phyloP scores from a whole-genome alignment of 2,888 invertebrate genomes.

The Chalcosyrphus nemorum region DNA sequence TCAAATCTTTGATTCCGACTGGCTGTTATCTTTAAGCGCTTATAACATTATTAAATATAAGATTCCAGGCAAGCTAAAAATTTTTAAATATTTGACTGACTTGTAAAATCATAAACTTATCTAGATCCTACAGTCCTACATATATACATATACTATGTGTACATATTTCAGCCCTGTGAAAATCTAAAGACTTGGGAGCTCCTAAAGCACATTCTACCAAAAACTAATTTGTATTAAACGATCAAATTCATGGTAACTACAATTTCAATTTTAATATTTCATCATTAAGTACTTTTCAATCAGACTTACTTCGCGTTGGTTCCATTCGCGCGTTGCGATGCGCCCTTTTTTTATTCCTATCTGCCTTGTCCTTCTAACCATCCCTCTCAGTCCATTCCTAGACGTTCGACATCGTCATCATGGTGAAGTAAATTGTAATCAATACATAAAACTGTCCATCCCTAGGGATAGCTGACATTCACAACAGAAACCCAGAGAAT shows the following conservation, averaged over 20 bases:
- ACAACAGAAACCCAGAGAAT: background rate
- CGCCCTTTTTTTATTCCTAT: constrained; percentile 34
- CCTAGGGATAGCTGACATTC: constrained; percentile 6
- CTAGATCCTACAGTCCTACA: no score
- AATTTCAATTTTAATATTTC: background rate
- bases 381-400: background rate
- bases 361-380: no score
- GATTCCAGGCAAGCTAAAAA: no score
- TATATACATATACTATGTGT: no score
- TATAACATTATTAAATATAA: no score
- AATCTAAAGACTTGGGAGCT: no score
- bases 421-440: constrained; percentile 8
- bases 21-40: no score
- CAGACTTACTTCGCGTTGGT: constrained; percentile 39
- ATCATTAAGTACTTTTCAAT: constrained; percentile 40
- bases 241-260: background rate
- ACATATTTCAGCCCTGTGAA: no score
- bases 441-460: constrained; percentile 18
- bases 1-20: no score
- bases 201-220: no score
- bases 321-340: constrained; percentile 1
- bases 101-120: no score
- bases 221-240: background rate
- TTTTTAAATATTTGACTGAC: no score
- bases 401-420: background rate